Base-by-base conservation (phyloP, 2,888 invertebrate species). In the Cephus rjabovi region DNA sequence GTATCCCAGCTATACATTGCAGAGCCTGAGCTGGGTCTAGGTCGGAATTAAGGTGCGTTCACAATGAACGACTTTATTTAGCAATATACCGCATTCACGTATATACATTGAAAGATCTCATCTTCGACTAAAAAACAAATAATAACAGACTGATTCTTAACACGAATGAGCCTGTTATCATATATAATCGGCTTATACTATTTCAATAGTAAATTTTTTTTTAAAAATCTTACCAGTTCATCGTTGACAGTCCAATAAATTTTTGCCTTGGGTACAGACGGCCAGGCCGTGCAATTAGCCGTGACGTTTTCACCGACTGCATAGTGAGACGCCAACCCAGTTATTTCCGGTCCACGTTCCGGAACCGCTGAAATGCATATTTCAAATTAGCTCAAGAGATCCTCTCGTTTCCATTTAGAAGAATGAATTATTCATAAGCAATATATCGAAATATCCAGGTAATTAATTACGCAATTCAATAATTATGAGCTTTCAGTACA, bases 171-270 rank as follows among this genome's bases (percentile, higher is more conserved):
- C 12, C 12, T 35, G 0, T 35, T 35, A 35, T 12, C 35, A 35
- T 23, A 56, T 23, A 23, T 23, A 15, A 56, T 56, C 23, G 9
- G 2, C 23, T 23, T 23, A 56, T 3, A 56, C 15, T 6, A 15
- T 23, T 56, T 56, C 3, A 23, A 23, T 6, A 56, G 23, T 56
- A 40, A 12, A 35, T 3, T 12, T 40, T 15, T 37, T 40, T 56
- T 0, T 0, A 75, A 33, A 30, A 33, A 30, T 73, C 86, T 88
- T 88, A 93, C 93, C 90, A 90, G 89, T 87, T 92, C 91, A 74
- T 90, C 92, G 87, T 93, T 93, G 86, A 93, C 91, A 81, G 89
- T 90, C 93, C 93, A 93, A 33, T 91, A 89, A 77, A 93, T 89
- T 79, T 89, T 90, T 23, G 93, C 92, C 34, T 92, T 91, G 3